Base-by-base conservation (phyloP, 2,888 invertebrate species). In the Automeris io region DNA sequence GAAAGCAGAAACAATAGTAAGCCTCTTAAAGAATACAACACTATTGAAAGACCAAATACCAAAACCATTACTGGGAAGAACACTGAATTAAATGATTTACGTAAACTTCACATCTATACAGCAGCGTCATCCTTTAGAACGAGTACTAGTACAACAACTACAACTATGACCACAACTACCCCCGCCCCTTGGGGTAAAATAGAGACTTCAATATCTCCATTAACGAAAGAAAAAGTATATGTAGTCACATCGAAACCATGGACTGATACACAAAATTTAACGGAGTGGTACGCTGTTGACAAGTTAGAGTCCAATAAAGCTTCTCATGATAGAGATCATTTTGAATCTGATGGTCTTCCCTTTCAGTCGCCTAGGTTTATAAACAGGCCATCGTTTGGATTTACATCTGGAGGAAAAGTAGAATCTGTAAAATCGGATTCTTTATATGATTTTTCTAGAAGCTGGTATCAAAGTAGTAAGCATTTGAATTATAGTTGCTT, bases 241-340 rank as follows among this genome's bases (percentile, higher is more conserved):
- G 93, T 95, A 1, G 94, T 95, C 0, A 95, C 95, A 2, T 94
- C 95, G 0, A 91, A 92, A 58, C 89, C 92, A 11, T 87, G 87
- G 79, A 73, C 65, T 46, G 80, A 76, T 33, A 52, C 61, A 23
- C 47, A 50, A 33, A 70, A 71, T 41, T 51, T 43, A 23, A 56
- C 74, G n/a, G 70, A 75, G 33, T 76, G 73, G 69, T 70, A 78
- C 46, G 56, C 61, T 26, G 45, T 62, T 26, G 60, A 72, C 33
- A 49, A 61, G 4, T 78, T 77, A 53, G 76, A 80, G 51, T 82
- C 70, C 33, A 81, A 71, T 52, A 82, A 69, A 47, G 69, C 66
- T 2, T 52, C 49, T 13, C 26, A 38, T 3, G 72, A 76, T 29
- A 62, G 51, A 40, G 68, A 73, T 41, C 51, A 47, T 5, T 56